Evolutionary conservation across 2,888 invertebrate species (phyloP), one percentile per base, ranked within the genome.

Genomic region (Parthenolecanium corni): DNA sequence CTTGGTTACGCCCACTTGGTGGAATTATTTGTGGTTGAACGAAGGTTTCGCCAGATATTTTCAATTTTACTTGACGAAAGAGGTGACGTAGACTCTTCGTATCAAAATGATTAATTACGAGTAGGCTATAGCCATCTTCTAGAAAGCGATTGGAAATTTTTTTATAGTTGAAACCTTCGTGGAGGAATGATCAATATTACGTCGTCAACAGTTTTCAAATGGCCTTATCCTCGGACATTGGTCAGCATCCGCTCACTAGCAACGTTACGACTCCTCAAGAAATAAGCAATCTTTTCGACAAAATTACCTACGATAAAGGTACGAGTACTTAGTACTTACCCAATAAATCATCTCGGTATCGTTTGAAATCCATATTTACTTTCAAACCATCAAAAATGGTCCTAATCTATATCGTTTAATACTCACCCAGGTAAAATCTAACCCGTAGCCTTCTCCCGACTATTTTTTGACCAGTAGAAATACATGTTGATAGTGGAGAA

Each of bases 251-350:
- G 0, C 72, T 88, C 67, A 80, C 77, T 1, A 76, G 79, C 52
- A 70, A 73, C 0, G 79, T 83, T 0, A 77, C 77, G 6, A 80
- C 79, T 6, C 81, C 82, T 0, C 69, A 70, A 0, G 76, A 84
- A 66, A 79, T 85, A 3, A 74, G 76, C 5, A 74, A 72, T 1
- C 81, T 82, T 76, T 87, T 87, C 69, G 80, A 81, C 40, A 77
- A 76, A 1, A 79, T 86, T 64, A 78, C 81, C 0, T 87, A 87
- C 69, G 80, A 80, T 67, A 87, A 88, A 71, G 84, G 82, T 80
- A 71, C 51, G 1, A 51, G 9, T 24, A 24, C n/a, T n/a, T 51
- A 31, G 31, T 31, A 9, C 31, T 4, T 31, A 31, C 31, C 4
- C 4, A 31, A 31, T 31, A 31, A 31, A 31, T 31, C 31, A n/a